These are phyloP conservation scores for Adoxophyes honmai DNA, from an alignment of 1,140 invertebrate species.

Conservation along the genomic window DNA sequence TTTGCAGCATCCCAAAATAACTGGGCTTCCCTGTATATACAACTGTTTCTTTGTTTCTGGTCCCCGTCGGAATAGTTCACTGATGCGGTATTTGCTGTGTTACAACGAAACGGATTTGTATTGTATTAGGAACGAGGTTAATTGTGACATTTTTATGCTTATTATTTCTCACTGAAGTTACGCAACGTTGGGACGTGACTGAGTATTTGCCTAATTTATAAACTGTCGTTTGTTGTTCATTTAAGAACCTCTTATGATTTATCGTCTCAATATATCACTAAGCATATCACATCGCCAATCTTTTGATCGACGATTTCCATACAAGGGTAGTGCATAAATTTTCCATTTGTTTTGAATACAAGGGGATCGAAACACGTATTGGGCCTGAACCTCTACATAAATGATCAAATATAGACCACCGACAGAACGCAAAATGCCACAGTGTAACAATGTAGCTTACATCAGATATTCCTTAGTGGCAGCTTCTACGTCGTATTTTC, in stretches of 20 bases:
- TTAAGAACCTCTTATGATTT: conserved; percentile 21
- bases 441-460: conserved; percentile 19
- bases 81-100: neutral
- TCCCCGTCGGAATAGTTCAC: neutral
- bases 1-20: conserved; percentile 9
- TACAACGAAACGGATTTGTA: neutral
- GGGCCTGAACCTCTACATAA: conserved; percentile 25
- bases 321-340: conserved; percentile 54
- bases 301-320: conserved; percentile 54
- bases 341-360: conserved; percentile 54
- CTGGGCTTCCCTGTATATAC: neutral
- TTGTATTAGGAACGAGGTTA: neutral
- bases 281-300: conserved; percentile 33
- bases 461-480: neutral
- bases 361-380: conserved; percentile 33
- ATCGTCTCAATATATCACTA: conserved; percentile 35
- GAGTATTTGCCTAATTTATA: conserved; percentile 23
- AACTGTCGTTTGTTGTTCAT: conserved; percentile 21
- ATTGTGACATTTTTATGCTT: neutral
- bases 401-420: conserved; percentile 16
- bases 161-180: too few relatives aligned
- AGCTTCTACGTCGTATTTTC: neutral
- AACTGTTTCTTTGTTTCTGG: conserved; percentile 8
- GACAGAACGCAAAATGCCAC: conserved; percentile 11
- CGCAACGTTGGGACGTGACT: too few relatives aligned